Conservation (phyloP, 2,113 vertebrate species). For the Syngnathus scovelli region DNA sequence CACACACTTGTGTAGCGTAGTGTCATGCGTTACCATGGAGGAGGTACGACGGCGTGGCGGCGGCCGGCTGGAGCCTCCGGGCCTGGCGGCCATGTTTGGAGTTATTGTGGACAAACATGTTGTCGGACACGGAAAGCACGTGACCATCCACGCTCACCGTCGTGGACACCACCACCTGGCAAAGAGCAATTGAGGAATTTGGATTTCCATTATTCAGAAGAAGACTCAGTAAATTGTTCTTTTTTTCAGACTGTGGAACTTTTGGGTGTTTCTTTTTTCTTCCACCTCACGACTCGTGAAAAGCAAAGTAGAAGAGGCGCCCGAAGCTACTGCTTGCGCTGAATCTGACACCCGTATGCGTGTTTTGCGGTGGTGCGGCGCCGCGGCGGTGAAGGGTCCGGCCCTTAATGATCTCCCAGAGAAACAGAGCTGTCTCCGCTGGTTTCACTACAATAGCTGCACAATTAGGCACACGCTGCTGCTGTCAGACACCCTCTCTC, state of each 20-base stretch:
- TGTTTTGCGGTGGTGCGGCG: slow-evolving; percentile 27
- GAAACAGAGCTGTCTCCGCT: slow-evolving; percentile 68
- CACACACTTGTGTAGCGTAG: slow-evolving; percentile 4
- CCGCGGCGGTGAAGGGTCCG: slow-evolving; percentile 60
- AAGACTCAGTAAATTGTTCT: too few species aligned
- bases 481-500: background rate
- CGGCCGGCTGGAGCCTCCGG: slow-evolving; percentile 85
- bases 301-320: too few species aligned
- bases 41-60: slow-evolving; percentile 62
- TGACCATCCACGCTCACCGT: slow-evolving; percentile 92
- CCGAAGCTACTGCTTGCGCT: background rate
- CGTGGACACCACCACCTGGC: slow-evolving; percentile 88
- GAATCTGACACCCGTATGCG: background rate
- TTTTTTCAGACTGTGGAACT: too few species aligned
- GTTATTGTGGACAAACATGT: slow-evolving; percentile 98
- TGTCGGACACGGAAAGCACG: slow-evolving; percentile 87
- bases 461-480: slow-evolving; percentile 57
- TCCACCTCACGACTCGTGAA: too few species aligned
- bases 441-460: slow-evolving; percentile 70
- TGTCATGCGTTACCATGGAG: slow-evolving; percentile 61
- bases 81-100: slow-evolving; percentile 92
- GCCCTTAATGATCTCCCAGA: slow-evolving; percentile 68
- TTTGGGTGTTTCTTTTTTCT: too few species aligned
- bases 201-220: too few species aligned
- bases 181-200: too few species aligned